Base-by-base conservation (phyloP, 2,113 vertebrate species). In the Gymnorhina tibicen region DNA sequence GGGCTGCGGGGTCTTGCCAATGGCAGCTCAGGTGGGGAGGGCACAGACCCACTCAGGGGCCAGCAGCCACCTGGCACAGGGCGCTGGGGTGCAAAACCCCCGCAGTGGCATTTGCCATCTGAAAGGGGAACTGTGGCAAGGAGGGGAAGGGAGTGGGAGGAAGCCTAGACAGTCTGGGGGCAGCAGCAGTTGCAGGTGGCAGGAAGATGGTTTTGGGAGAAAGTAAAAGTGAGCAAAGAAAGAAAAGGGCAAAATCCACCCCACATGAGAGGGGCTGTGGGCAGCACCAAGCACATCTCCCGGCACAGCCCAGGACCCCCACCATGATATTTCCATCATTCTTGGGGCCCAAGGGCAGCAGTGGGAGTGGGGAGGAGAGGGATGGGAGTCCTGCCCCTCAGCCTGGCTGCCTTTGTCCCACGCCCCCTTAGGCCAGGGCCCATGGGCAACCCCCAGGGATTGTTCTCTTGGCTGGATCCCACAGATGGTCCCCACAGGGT, bases 1-100 rank as follows among this genome's bases (percentile, higher is more conserved):
- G 9, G 42, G 62, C 26, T 28, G 13, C 0, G 0, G 58, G 56
- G 26, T 75, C 44, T 56, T 0, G 0, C 14, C 2, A 0, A 16
- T 3, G 33, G 86, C 70, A 39, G 30, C 58, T 26, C 27, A 3
- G 6, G 19, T 24, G 49, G 15, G 41, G 53, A 59, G 35, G 27
- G 28, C 44, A 76, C 13, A 3, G 52, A 67, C 14, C 18, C 8
- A 1, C 14, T 9, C 8, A 7, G 27, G 55, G 21, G 3, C 35
- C 44, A 74, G 60, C 56, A 82, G 79, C 70, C 70, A 55, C 63
- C 28, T 0, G 0, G n/a, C 53, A 42, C 3, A 6, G n/a, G 26
- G 16, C 24, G 18, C 12, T 30, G 41, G 15, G 8, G 10, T 26
- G 46, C n/a, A 26, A 72, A 74, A 68, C 9, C 19, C 33, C 58